phyloP scores from a whole-genome alignment of 2,888 invertebrate species.

The Cryptus viduatorius region DNA sequence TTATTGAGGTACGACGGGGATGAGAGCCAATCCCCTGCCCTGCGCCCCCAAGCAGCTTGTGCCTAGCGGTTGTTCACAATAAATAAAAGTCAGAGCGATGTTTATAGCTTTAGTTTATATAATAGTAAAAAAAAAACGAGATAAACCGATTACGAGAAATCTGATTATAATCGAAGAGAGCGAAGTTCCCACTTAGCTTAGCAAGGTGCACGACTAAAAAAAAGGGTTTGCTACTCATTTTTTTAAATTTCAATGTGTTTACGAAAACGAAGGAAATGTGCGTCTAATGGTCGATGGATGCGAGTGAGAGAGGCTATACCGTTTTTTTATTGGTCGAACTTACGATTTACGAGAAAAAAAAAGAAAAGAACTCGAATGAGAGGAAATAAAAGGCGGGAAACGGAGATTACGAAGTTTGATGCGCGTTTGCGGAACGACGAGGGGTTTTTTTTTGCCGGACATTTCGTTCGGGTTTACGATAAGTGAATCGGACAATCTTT shows the following conservation, averaged over 20 bases:
- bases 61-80: constrained; percentile 63
- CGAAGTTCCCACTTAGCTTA: constrained; percentile 39
- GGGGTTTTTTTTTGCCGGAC: constrained; percentile 33
- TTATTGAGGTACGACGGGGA: constrained; percentile 52
- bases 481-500: constrained; percentile 36
- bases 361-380: neutral
- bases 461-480: neutral
- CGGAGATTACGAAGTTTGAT: neutral
- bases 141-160: constrained; percentile 31
- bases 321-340: constrained; percentile 36
- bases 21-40: constrained; percentile 30
- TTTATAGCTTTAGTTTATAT: constrained; percentile 66
- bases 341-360: neutral
- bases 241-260: constrained; percentile 41
- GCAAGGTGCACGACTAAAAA: constrained; percentile 45
- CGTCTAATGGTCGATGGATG: constrained; percentile 10
- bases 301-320: constrained; percentile 47
- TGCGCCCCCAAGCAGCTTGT: constrained; percentile 57
- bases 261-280: neutral
- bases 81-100: constrained; percentile 59
- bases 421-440: constrained; percentile 22
- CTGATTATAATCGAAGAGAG: constrained; percentile 50
- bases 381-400: neutral
- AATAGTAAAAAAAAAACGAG: constrained; percentile 8
- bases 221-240: constrained; percentile 1